A percentile compares a stretch with the other conserved stretches of the same genome.
phyloP scores from a whole-genome alignment of 2,113 vertebrate species.

The Cyprinus carpio region DNA sequence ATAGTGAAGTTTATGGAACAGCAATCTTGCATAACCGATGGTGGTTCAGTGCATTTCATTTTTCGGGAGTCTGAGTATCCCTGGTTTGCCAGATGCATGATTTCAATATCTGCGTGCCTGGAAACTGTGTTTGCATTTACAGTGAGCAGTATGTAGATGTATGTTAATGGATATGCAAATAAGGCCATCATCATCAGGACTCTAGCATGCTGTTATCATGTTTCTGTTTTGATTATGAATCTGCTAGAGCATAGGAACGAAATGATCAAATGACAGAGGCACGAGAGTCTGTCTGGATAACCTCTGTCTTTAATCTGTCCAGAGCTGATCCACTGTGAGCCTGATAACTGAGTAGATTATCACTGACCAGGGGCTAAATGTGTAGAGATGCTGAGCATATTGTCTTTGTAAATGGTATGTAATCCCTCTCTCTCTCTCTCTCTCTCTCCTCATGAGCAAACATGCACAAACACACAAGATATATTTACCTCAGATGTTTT shows the following conservation, averaged over 20 bases:
- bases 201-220: not conserved
- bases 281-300: not conserved
- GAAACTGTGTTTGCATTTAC: constrained; percentile 1
- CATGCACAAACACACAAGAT: not conserved
- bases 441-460: not conserved
- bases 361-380: constrained; percentile 11
- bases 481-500: not conserved
- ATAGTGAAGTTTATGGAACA: not conserved
- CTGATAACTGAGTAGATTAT: constrained; percentile 40
- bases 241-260: not conserved
- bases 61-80: not conserved
- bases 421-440: not conserved
- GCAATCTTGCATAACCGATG: not conserved
- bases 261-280: not conserved
- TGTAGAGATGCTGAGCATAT: constrained; percentile 21
- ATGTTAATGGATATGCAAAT: constrained; percentile 16
- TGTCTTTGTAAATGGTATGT: constrained; percentile 12
- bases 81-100: not conserved
- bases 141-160: constrained; percentile 1
- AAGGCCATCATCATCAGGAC: not conserved
- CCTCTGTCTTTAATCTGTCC: constrained; percentile 27
- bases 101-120: not conserved
- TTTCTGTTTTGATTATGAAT: constrained; percentile 14
- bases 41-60: not conserved
- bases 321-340: constrained; percentile 32